Conservation (phyloP, 30 jellyfish, hydroid and myxozoan species). For the Chrysaora quinquecirrha region DNA sequence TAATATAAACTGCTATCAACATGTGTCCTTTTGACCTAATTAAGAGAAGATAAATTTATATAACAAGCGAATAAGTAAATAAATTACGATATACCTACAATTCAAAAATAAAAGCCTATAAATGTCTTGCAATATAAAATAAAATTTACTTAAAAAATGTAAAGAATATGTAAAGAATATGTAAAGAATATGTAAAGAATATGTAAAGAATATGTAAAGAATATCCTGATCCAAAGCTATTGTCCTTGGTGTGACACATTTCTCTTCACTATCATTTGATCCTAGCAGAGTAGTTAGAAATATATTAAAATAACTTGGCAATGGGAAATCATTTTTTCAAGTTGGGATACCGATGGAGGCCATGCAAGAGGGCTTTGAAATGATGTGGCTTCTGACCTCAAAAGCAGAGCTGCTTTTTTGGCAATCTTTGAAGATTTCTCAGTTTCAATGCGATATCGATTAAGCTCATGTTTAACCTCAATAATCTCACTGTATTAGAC, state of each 20-base stretch:
- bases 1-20: too few species aligned
- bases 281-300: constrained; percentile 18
- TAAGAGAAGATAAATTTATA: too few species aligned
- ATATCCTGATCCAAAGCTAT: constrained; percentile 27
- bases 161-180: too few species aligned
- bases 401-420: constrained; percentile 16
- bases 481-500: constrained; percentile 10
- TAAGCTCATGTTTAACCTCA: constrained; percentile 14
- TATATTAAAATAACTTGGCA: constrained; percentile 13
- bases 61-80: too few species aligned
- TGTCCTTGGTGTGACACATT: constrained; percentile 8
- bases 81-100: too few species aligned
- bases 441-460: constrained; percentile 12
- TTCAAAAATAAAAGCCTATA: too few species aligned
- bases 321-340: constrained; percentile 5
- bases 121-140: too few species aligned
- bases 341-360: constrained; percentile 16
- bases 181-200: too few species aligned
- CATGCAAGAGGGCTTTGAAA: constrained; percentile 28
- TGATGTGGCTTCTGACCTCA: constrained; percentile 27
- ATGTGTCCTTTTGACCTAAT: too few species aligned
- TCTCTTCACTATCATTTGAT: constrained; percentile 10
- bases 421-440: constrained; percentile 12
- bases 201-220: too few species aligned
- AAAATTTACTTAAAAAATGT: too few species aligned